Percentiles rank a stretch among this genome's conserved stretches.
phyloP scores from a whole-genome alignment of 2,888 invertebrate species.

The Folsomia manolachei region DNA sequence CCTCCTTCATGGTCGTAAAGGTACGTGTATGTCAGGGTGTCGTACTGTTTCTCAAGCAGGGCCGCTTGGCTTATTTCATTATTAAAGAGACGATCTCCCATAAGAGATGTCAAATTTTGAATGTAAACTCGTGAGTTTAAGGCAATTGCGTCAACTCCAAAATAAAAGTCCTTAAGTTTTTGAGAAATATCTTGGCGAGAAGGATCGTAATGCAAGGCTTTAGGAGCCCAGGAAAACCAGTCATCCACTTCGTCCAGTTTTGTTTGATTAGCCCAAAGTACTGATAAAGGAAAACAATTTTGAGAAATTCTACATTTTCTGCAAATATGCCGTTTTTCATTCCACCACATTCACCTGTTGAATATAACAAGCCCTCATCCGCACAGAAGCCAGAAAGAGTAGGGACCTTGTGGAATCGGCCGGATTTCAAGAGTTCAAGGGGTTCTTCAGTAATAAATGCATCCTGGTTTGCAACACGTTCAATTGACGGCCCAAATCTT shows the following conservation, averaged over 20 bases:
- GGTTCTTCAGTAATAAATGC: constrained; percentile 45
- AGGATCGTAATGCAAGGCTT: constrained; percentile 26
- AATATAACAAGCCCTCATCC: constrained; percentile 38
- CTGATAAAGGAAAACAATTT: constrained; percentile 12
- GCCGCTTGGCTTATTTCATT: constrained; percentile 25
- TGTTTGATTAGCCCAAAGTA: constrained; percentile 29
- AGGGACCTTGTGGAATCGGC: constrained; percentile 37
- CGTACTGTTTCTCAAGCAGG: constrained; percentile 23
- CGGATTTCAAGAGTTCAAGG: constrained; percentile 28
- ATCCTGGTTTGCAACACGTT: constrained; percentile 33
- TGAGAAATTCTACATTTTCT: too few relatives aligned
- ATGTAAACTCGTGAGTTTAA: constrained; percentile 27
- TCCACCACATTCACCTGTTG: constrained; percentile 20
- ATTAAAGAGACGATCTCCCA: constrained; percentile 39
- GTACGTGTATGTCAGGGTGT: constrained; percentile 35
- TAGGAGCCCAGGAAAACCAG: constrained; percentile 31
- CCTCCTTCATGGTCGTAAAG: constrained; percentile 27
- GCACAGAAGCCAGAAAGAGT: constrained; percentile 39
- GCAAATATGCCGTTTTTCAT: background rate
- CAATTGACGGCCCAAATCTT: constrained; percentile 43
- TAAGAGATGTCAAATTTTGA: constrained; percentile 27
- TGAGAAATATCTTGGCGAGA: constrained; percentile 10
- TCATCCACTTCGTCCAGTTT: constrained; percentile 35
- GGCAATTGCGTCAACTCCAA: constrained; percentile 22
- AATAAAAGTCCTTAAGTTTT: constrained; percentile 36